Conservation (phyloP, 2,113 vertebrate genomes). For the Melanerpes aurifrons region DNA sequence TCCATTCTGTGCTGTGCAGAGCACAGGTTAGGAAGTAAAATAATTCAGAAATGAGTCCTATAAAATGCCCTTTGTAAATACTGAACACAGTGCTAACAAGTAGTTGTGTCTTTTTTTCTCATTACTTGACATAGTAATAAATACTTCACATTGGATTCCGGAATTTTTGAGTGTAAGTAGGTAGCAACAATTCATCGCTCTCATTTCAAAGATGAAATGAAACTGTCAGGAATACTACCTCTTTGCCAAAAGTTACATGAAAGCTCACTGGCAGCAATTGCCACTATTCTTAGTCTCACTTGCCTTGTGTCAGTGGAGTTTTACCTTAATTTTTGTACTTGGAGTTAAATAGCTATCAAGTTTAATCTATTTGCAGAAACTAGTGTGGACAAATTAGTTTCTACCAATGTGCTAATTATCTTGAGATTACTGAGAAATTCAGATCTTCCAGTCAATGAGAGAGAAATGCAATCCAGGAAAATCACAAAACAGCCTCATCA, state of each 20-base stretch:
- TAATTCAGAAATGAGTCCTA: not conserved
- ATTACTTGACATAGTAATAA: not conserved
- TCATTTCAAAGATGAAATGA: constrained; percentile 1
- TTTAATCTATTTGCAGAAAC: not conserved
- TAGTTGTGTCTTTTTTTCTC: not conserved
- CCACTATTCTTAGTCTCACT: not conserved
- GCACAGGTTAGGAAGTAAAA: not conserved
- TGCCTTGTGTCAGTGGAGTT: not conserved
- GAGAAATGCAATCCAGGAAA: not conserved
- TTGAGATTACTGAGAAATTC: not conserved
- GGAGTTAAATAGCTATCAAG: not conserved
- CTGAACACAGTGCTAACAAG: not conserved
- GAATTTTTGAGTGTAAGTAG: not conserved
- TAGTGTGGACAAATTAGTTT: not conserved
- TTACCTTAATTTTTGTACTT: not conserved
- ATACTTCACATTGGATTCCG: not conserved
- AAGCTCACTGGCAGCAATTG: not conserved
- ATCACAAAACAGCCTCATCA: not conserved
- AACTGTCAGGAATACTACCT: not conserved
- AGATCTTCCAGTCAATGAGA: not conserved
- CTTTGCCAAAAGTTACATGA: not conserved
- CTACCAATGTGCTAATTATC: not conserved
- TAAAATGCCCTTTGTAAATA: not conserved
- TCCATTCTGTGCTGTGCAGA: not conserved
- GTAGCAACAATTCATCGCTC: not conserved